Conservation (phyloP, 2,797 vertebrate species). For the Rhabdophis nuchalis region DNA sequence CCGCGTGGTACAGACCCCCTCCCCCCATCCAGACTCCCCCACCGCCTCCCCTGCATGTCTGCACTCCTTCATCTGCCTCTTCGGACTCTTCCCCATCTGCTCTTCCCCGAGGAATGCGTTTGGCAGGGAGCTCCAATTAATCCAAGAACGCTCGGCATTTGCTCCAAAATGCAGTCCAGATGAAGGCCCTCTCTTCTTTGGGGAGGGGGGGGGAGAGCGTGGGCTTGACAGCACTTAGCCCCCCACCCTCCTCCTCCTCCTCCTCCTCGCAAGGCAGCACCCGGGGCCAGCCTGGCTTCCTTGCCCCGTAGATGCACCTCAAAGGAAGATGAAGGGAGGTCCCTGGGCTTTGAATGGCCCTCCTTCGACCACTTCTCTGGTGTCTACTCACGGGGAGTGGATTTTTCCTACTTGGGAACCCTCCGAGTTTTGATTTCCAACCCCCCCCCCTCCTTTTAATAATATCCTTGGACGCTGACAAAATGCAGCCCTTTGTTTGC, state of each 20-base stretch:
- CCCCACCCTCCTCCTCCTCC: too few relatives aligned
- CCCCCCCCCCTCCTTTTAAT: background rate
- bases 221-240: background rate
- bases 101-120: conserved; percentile 38
- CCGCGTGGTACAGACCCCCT: background rate
- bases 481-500: conserved; percentile 40
- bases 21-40: too few relatives aligned
- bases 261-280: conserved; percentile 57
- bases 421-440: conserved; percentile 43
- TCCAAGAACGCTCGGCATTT: conserved; percentile 18
- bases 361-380: conserved; percentile 70
- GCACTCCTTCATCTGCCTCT: background rate
- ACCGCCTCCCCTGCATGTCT: background rate
- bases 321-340: conserved; percentile 72
- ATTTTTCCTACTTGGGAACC: conserved; percentile 67
- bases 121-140: conserved; percentile 11
- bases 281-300: conserved; percentile 40
- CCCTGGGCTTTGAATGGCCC: conserved; percentile 63
- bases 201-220: background rate
- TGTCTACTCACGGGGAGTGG: conserved; percentile 65
- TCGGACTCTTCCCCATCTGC: conserved; percentile 41
- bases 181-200: conserved; percentile 34
- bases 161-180: conserved; percentile 58
- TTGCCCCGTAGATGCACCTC: conserved; percentile 47
- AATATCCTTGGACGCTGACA: conserved; percentile 63